phyloP scores from a whole-genome alignment of 2,113 vertebrate species.

The Corvus hawaiiensis region DNA sequence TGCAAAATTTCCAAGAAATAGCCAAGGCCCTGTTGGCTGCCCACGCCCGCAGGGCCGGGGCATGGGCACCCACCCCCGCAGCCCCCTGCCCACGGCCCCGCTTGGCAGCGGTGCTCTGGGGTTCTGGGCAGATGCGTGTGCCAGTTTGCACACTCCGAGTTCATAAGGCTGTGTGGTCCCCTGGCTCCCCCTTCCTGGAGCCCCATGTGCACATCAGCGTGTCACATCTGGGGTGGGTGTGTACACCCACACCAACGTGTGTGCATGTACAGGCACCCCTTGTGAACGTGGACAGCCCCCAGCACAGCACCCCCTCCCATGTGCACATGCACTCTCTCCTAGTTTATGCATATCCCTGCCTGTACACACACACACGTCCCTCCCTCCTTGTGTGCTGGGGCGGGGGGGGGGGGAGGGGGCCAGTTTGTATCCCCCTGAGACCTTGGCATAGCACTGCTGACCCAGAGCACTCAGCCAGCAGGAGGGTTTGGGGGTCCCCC shows the following conservation, averaged over 20 bases:
- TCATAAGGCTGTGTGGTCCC: neutral
- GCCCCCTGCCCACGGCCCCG: fast-evolving
- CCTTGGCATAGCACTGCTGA: neutral
- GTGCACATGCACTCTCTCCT: neutral
- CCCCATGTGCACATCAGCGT: no score
- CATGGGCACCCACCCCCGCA: neutral
- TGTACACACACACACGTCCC: fast-evolving
- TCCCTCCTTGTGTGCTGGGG: no score
- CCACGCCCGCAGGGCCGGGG: constrained; percentile 23
- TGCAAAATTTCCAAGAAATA: constrained; percentile 80
- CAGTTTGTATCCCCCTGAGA: neutral
- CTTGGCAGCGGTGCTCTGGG: neutral
- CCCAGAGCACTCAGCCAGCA: neutral
- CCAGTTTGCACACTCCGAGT: neutral
- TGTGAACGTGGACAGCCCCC: fast-evolving
- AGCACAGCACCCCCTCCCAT: neutral
- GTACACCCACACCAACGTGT: no score
- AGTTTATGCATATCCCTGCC: neutral
- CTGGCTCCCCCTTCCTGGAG: neutral
- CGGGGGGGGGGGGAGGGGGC: no score
- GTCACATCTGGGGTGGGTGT: neutral
- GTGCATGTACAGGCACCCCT: neutral
- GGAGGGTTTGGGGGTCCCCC: neutral
- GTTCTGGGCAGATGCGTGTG: neutral
- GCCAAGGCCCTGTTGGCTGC: constrained; percentile 70